Evolutionary conservation across 30 jellyfish, hydroid and myxozoan species (phyloP), one percentile per base, ranked within the genome.

Genomic region (Hydractinia echinata): DNA sequence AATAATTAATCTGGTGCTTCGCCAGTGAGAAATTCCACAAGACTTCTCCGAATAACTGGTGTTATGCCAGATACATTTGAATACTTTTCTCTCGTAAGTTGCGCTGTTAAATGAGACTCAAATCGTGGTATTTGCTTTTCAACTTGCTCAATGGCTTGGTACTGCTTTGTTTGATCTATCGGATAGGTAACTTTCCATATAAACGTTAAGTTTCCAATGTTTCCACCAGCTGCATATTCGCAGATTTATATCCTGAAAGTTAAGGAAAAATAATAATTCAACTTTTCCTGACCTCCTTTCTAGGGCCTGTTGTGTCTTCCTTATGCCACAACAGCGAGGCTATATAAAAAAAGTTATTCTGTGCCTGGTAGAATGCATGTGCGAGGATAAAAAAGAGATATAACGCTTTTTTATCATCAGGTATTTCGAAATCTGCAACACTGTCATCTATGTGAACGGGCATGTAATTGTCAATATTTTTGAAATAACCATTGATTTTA

Each of bases 11-110:
- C 50, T 67, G 78, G 51, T 13, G 11, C 4, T 20, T 67, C 14
- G n/a, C 78, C 78, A 11, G 78, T 67, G 50, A 67, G 78, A 67
- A 67, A 67, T 21, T 1, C 78, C 0, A 67, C 78, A 10, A 67
- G 11, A 21, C 78, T 67, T 13, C 78, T 10, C 50, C 78, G 19
- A 13, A 67, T 48, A 15, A 67, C 78, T 67, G 78, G 3, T 15
- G 78, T 67, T 13, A 67, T 0, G n/a, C 78, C 78, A 11, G 78
- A 67, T 1, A 67, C 21, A 21, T 67, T 67, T 13, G 2, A 13
- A 48, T 67, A 67, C 50, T 67, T 67, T 21, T 67, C 78, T 67
- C 78, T 15, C 51, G 4, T 21, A 10, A 0, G 11, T 67, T 21
- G n/a, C 11, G 78, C 51, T 10, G 51, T 13, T 20, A 21, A 15